Base-by-base conservation (phyloP, 2,888 invertebrate species). In the Xanthorhoe designata region DNA sequence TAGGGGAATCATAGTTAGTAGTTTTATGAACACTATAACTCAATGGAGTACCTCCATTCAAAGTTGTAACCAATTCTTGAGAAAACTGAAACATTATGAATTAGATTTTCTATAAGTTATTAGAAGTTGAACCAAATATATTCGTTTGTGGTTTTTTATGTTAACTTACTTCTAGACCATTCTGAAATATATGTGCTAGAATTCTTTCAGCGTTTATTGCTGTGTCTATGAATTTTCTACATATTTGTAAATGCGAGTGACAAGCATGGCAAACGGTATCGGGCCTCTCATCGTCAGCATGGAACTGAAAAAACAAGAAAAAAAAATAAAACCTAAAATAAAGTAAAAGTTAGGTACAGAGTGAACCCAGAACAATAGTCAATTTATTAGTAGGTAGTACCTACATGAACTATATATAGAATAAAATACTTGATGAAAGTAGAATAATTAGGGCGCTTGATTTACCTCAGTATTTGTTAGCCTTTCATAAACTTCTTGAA, bases 161-260 rank as follows among this genome's bases (percentile, higher is more conserved):
- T 6, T 32, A 3, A 38, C 67, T 64, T 68, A 68, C 68, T 42
- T 64, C 45, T 24, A 64, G 50, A 24, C 51, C 24, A 57, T 64
- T 57, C n/a, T 61, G 15, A n/a, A 68, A 10, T 54, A 68, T 42
- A 53, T 64, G 53, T 51, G 45, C 19, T 8, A 68, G 47, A 32
- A 68, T 68, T 45, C n/a, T 64, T 61, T 68, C 68, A 45, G 68
- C 64, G 56, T 57, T 68, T n/a, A 45, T n/a, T 57, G 54, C 10
- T 53, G 61, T 57, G 6, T 64, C 61, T 45, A 60, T 61, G 18
- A 58, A 13, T 45, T 61, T 61, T 18, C 54, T 57, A 38, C 53
- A 64, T 50, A 42, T 57, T 29, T 61, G 53, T 17, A 68, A 32
- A 19, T 58, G 57, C 29, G 50, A 32, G 58, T 64, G 50, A 45